phyloP scores from a whole-genome alignment of 2,888 invertebrate species.

The Caenorhabditis sp. region DNA sequence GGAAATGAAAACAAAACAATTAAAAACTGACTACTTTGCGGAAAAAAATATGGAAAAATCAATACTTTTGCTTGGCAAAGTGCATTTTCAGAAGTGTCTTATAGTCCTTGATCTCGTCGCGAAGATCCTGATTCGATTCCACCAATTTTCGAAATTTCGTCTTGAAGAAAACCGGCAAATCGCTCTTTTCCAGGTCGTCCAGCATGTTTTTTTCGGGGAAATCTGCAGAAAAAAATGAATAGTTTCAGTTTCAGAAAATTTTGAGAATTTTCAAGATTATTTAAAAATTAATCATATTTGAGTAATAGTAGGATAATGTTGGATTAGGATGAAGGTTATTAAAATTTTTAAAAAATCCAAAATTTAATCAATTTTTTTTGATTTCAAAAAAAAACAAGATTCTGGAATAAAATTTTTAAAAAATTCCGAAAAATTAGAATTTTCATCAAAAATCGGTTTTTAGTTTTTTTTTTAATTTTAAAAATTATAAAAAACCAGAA shows the following conservation, averaged over 20 bases:
- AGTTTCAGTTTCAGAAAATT: neutral
- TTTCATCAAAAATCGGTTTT: neutral
- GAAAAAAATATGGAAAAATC: too few species aligned
- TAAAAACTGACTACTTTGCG: neutral
- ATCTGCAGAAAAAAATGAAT: constrained; percentile 9
- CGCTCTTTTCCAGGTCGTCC: constrained; percentile 8
- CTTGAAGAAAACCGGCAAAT: constrained; percentile 24
- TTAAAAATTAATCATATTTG: neutral
- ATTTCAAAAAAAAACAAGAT: constrained; percentile 1
- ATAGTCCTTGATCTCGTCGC: constrained; percentile 8
- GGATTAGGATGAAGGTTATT: too few species aligned
- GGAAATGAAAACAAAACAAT: neutral
- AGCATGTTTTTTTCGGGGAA: constrained; percentile 22
- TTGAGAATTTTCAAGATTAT: too few species aligned
- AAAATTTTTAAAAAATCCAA: too few species aligned
- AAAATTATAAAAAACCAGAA: neutral
- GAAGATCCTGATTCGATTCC: constrained; percentile 19
- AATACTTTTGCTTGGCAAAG: neutral
- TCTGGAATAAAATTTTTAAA: neutral
- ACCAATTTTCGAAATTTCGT: constrained; percentile 11
- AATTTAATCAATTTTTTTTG: constrained; percentile 2
- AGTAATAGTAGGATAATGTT: too few species aligned
- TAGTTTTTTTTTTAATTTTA: neutral
- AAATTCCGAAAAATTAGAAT: neutral
- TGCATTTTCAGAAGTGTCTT: constrained; percentile 5